Evolutionary conservation across 2,113 vertebrate genomes (phyloP), one percentile per base, ranked within the genome.

Genomic region (Pogonocichla stellata): DNA sequence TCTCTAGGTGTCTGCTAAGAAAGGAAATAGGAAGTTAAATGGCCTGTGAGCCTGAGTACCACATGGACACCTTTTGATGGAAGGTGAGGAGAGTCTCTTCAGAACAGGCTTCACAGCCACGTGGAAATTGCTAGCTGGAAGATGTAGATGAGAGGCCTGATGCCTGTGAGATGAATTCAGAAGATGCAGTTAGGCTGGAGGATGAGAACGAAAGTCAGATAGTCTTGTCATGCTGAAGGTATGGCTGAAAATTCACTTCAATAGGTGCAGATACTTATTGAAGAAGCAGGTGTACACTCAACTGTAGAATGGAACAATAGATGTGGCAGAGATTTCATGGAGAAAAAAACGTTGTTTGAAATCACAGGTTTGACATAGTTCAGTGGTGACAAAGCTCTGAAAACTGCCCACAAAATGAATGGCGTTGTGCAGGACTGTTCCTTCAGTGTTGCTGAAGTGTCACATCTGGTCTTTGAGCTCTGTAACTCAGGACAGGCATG

Each of bases 71-170:
- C 10, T 66, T 73, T n/a, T 58, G 69, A 61, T 65, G 51, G 45
- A 36, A 80, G 66, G 34, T 2, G 2, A 26, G 28, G 36, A 80
- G 16, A n/a, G 28, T 19, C 12, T 57, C 8, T 25, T 83, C 42
- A 77, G 53, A 47, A 8, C 2, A 86, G 19, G 7, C 22, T 86
- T 72, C 7, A 11, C 8, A 28, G 43, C n/a, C 48, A 13, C 4
- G 2, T 71, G 42, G 82, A 65, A 80, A 53, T 54, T 25, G 36
- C 25, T 31, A 48, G 14, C 9, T 83, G 53, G 75, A 86, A 72
- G 10, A 54, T 0, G 1, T 3, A 23, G 24, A 8, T 13, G 66
- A 69, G 48, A 36, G 24, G 22, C 36, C 15, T 2, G 8, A 36
- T 72, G 40, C 7, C 23, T 70, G 56, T 48, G 51, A 86, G 45